These are phyloP conservation scores for Palloptera scutellata DNA, from an alignment of 2,888 invertebrate species.

Conservation along the genomic window DNA sequence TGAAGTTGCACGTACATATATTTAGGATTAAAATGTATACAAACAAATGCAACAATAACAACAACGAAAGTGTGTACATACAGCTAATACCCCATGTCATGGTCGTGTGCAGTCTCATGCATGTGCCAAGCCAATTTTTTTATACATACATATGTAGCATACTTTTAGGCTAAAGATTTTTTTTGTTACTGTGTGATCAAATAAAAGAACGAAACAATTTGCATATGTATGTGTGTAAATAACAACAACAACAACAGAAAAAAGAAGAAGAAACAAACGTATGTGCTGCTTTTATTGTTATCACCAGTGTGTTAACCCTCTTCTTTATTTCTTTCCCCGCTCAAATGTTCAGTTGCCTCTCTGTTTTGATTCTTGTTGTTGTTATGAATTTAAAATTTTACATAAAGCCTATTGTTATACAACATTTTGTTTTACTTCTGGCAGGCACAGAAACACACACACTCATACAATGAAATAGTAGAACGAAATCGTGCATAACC, in stretches of 20 bases:
- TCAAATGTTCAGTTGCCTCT: slow-evolving; percentile 9
- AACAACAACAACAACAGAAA: background rate
- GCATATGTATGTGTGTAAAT: slow-evolving; percentile 5
- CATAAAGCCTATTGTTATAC: slow-evolving; percentile 16
- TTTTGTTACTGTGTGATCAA: background rate
- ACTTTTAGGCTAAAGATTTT: slow-evolving; percentile 31
- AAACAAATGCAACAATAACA: too few species aligned
- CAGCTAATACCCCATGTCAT: slow-evolving; percentile 9
- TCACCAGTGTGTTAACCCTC: too few species aligned
- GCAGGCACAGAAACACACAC: too few species aligned
- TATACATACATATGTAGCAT: slow-evolving; percentile 29
- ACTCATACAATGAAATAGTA: too few species aligned
- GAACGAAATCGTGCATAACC: slow-evolving; percentile 27
- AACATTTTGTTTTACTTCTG: too few species aligned
- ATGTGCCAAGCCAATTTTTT: too few species aligned
- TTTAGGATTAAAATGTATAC: too few species aligned
- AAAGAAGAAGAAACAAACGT: background rate
- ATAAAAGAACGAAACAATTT: slow-evolving; percentile 32
- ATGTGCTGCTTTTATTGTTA: background rate
- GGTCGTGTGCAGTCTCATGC: background rate
- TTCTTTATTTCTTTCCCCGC: background rate
- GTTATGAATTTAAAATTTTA: background rate
- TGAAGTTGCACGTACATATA: too few species aligned
- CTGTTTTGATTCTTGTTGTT: slow-evolving; percentile 19
- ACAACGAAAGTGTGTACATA: too few species aligned